Conservation (phyloP, 2,888 invertebrate species). For the Erebia palarica region DNA sequence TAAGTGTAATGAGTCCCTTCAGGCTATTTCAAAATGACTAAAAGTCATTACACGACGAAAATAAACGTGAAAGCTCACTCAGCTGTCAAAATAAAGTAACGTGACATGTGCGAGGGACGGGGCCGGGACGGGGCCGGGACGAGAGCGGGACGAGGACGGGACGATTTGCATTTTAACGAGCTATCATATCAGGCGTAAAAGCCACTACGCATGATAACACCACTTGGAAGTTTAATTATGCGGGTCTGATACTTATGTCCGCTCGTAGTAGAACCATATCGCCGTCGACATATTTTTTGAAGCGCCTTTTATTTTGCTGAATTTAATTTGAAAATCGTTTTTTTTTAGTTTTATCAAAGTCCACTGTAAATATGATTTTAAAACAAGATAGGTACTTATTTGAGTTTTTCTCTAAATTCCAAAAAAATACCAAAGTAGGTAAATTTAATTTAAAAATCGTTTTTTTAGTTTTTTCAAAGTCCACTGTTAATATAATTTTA, state of each 20-base stretch:
- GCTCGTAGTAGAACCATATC: background rate
- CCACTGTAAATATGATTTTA: no score
- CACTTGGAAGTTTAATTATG: slow-evolving; percentile 33
- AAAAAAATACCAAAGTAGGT: no score
- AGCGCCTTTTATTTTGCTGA: background rate
- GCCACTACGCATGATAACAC: slow-evolving; percentile 35
- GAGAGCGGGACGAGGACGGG: slow-evolving; percentile 17
- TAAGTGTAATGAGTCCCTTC: background rate
- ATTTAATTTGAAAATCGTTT: background rate
- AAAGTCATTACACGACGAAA: slow-evolving; percentile 24
- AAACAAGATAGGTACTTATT: no score
- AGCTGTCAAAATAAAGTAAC: slow-evolving; percentile 24
- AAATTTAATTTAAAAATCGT: background rate
- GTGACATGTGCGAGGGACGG: slow-evolving; percentile 12
- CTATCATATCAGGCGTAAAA: slow-evolving; percentile 33
- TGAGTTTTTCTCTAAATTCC: no score
- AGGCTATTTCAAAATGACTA: slow-evolving; percentile 6
- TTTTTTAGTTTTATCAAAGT: background rate
- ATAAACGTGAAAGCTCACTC: slow-evolving; percentile 24
- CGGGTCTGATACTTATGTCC: slow-evolving; percentile 15
- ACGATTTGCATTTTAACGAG: slow-evolving; percentile 41
- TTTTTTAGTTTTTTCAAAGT: background rate
- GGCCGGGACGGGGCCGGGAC: slow-evolving; percentile 3
- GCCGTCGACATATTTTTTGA: slow-evolving; percentile 7
- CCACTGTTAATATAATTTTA: no score